phyloP scores from a whole-genome alignment of 2,888 invertebrate genomes.

The Xestoiulus laeticollis region DNA sequence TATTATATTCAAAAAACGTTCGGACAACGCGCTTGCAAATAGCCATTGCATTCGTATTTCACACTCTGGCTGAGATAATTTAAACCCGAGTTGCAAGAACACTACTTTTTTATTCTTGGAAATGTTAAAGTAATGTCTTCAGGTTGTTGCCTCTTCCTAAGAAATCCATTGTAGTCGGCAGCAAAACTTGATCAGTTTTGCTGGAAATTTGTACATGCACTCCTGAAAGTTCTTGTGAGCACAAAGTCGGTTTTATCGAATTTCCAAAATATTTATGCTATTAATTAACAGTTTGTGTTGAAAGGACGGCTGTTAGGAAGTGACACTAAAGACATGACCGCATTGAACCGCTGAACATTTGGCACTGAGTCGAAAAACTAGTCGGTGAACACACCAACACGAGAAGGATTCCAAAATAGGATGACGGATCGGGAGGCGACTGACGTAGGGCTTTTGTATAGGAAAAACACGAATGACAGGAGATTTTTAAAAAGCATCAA shows the following conservation, averaged over 20 bases:
- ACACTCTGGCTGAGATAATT: background rate
- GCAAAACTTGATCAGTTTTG: too few species aligned
- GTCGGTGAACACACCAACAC: background rate
- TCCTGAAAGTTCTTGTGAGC: background rate
- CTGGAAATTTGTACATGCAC: too few species aligned
- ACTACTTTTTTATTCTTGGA: background rate
- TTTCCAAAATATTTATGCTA: background rate
- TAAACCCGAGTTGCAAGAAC: background rate
- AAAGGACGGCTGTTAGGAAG: background rate
- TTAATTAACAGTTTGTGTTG: background rate
- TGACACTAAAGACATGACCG: background rate
- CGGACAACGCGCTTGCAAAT: background rate
- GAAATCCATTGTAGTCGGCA: background rate
- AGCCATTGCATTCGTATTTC: background rate
- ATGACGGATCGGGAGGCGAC: background rate
- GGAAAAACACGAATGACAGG: background rate
- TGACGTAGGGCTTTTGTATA: background rate
- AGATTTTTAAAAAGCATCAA: background rate
- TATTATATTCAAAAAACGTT: conserved; percentile 8
- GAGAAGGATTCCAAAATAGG: background rate
- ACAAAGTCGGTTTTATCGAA: background rate
- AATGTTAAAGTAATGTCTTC: background rate
- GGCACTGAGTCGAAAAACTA: conserved; percentile 14
- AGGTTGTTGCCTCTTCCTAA: background rate
- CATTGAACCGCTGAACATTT: background rate